These are phyloP conservation scores for Dreissena rostriformis DNA, from an alignment of 1,140 invertebrate species.

Conservation along the genomic window DNA sequence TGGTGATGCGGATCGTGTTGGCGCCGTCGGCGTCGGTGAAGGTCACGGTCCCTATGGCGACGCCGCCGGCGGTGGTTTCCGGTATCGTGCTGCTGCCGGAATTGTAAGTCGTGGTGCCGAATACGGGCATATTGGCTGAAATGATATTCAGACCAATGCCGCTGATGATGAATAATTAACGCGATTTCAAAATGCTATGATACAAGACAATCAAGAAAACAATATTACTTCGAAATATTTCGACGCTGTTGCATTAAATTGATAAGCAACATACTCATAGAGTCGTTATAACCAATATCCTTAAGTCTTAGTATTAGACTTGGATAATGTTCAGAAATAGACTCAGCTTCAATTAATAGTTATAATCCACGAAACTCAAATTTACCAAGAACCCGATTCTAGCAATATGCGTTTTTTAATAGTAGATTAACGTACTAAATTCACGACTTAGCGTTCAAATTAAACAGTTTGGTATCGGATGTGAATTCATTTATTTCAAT, in stretches of 20 bases:
- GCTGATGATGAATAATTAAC: no score
- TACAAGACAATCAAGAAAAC: neutral
- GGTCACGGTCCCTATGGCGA: neutral
- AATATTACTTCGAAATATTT: neutral
- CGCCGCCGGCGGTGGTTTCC: neutral
- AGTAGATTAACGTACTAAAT: no score
- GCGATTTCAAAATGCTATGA: no score
- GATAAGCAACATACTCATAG: neutral
- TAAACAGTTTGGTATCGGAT: neutral
- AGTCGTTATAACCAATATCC: no score
- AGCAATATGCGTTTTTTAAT: no score
- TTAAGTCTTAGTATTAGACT: no score
- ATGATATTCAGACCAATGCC: no score
- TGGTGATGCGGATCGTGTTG: slow-evolving; percentile 1
- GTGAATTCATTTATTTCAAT: neutral
- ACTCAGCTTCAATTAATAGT: no score
- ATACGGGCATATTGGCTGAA: neutral
- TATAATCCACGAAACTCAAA: no score
- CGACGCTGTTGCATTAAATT: neutral
- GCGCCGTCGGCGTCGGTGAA: neutral
- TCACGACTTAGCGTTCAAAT: neutral
- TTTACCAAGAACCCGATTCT: no score
- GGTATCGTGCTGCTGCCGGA: neutral
- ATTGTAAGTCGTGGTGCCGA: neutral
- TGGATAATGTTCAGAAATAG: no score